Evolutionary conservation across 2,113 vertebrate species (phyloP).

Genomic region (Dromas ardeola): DNA sequence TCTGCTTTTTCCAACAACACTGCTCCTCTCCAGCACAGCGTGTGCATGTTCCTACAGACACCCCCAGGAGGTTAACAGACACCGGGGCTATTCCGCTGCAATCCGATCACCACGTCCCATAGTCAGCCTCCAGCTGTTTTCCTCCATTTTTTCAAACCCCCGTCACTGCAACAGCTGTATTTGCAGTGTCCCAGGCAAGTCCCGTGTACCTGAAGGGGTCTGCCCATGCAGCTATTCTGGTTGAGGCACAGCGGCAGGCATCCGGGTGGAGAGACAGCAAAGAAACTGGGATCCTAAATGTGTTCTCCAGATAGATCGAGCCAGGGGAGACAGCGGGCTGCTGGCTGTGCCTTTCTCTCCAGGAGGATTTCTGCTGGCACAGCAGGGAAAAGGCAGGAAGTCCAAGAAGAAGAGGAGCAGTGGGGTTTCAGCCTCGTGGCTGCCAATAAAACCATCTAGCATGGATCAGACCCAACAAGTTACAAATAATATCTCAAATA

Average conservation of each 20-base stretch:
- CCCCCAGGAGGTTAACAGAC: neutral
- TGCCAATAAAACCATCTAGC: slow-evolving; percentile 35
- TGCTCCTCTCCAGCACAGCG: neutral
- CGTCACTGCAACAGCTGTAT: neutral
- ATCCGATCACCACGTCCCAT: accelerated
- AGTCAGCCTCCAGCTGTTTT: neutral
- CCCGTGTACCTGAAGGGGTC: neutral
- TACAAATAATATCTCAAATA: neutral
- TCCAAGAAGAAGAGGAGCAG: slow-evolving; percentile 13
- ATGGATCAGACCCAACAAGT: neutral
- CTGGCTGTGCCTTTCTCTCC: neutral
- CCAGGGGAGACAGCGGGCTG: neutral
- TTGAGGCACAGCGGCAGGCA: neutral
- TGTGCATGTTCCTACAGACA: neutral
- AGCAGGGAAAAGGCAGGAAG: slow-evolving; percentile 11
- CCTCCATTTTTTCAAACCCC: neutral
- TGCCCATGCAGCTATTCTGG: neutral
- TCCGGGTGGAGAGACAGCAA: neutral
- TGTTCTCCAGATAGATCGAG: neutral
- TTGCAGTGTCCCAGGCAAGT: neutral
- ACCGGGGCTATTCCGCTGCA: accelerated
- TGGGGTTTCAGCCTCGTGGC: neutral
- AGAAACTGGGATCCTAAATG: neutral
- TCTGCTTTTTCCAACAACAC: neutral
- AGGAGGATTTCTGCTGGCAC: slow-evolving; percentile 2